Evolutionary conservation across 2,797 vertebrate species (phyloP).

Genomic region (Hemibagrus guttatus): DNA sequence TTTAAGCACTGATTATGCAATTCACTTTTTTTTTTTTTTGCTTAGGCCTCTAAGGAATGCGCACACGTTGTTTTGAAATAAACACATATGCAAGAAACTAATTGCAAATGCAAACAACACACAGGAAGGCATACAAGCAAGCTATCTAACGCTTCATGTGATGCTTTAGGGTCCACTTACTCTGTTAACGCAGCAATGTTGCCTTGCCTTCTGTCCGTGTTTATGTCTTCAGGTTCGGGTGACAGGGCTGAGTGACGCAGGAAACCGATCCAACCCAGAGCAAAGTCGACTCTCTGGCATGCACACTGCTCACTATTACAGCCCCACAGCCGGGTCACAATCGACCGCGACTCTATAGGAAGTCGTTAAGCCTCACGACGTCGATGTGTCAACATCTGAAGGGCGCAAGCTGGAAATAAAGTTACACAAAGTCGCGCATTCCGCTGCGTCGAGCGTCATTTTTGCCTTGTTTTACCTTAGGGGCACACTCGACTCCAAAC

Average conservation of each 20-base stretch:
- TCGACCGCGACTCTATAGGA: slow-evolving; percentile 18
- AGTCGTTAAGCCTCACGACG: slow-evolving; percentile 41
- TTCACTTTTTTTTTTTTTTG: slow-evolving; percentile 10
- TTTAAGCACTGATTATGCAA: slow-evolving; percentile 13
- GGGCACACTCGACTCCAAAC: background rate
- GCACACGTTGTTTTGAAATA: background rate
- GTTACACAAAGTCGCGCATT: slow-evolving; percentile 20
- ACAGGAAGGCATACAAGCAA: background rate
- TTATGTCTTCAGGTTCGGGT: slow-evolving; percentile 50
- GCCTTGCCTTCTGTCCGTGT: slow-evolving; percentile 35
- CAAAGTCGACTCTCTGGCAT: slow-evolving; percentile 67
- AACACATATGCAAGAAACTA: background rate
- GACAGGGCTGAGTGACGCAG: slow-evolving; percentile 61
- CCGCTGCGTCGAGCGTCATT: slow-evolving; percentile 34
- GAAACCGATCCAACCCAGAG: slow-evolving; percentile 67
- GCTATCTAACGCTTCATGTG: background rate
- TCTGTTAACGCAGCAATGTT: slow-evolving; percentile 27
- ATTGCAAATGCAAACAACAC: background rate
- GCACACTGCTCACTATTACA: slow-evolving; percentile 55
- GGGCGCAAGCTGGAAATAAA: slow-evolving; percentile 23
- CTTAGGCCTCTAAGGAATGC: slow-evolving; percentile 38
- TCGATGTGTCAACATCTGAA: slow-evolving; percentile 35
- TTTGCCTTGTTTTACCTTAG: background rate
- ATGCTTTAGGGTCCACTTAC: slow-evolving; percentile 23
- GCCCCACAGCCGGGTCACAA: slow-evolving; percentile 8